phyloP scores from a whole-genome alignment of 2,797 vertebrate species.

The Craterocephalus amniculus region DNA sequence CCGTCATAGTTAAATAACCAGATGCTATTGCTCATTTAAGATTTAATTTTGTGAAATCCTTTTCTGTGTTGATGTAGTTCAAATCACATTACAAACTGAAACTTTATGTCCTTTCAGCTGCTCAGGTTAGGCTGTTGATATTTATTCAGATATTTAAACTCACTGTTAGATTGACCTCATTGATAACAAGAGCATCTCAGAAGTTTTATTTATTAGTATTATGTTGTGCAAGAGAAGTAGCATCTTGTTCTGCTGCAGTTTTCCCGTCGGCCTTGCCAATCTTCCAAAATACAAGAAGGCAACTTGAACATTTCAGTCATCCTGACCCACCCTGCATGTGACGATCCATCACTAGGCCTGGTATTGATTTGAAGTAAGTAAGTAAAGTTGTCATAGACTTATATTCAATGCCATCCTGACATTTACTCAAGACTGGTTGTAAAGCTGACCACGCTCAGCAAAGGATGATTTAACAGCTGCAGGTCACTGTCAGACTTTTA shows the following conservation, averaged over 20 bases:
- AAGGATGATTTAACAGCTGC: constrained; percentile 12
- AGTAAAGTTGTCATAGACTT: constrained; percentile 2
- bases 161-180: not conserved
- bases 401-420: constrained; percentile 19
- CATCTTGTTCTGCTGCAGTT: no score
- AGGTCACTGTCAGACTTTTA: not conserved
- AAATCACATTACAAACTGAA: not conserved
- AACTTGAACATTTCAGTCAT: not conserved
- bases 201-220: not conserved
- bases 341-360: not conserved
- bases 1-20: not conserved
- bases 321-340: not conserved
- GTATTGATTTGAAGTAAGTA: constrained; percentile 5
- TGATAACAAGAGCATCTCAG: not conserved
- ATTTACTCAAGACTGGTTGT: constrained; percentile 29
- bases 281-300: not conserved
- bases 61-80: not conserved
- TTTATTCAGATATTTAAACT: constrained; percentile 8
- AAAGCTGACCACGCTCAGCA: constrained; percentile 1
- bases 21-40: not conserved
- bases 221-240: no score
- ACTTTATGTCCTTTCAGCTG: not conserved
- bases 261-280: not conserved
- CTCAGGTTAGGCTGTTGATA: not conserved
- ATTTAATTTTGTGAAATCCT: not conserved